Conservation (phyloP, 1,140 invertebrate species). For the Gonatopus flavifemur region DNA sequence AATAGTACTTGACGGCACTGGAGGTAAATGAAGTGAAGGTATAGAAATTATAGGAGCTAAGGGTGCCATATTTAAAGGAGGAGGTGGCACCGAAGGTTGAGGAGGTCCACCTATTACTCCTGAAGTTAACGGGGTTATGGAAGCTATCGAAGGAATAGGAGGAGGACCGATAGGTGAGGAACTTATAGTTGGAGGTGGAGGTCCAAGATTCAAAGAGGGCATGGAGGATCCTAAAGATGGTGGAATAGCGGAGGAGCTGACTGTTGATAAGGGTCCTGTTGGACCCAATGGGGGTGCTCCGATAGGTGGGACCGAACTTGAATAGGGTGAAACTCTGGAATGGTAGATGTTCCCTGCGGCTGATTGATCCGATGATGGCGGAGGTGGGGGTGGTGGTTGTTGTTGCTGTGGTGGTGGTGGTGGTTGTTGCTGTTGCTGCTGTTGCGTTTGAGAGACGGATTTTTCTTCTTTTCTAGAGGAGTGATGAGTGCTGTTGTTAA, state of each 20-base stretch:
- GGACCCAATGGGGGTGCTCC: conserved; percentile 24
- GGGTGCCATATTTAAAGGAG: conserved; percentile 32
- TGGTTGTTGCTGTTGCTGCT: conserved; percentile 3
- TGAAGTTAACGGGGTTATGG: conserved; percentile 30
- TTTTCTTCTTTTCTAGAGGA: conserved; percentile 42
- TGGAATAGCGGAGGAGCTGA: conserved; percentile 34
- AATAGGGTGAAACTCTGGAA: conserved; percentile 35
- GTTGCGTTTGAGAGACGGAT: too few species aligned
- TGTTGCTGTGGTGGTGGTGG: background rate
- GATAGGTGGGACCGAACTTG: conserved; percentile 30
- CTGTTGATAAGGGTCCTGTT: conserved; percentile 33
- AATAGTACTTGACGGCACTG: conserved; percentile 42
- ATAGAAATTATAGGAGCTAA: conserved; percentile 45
- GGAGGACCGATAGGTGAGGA: conserved; percentile 33
- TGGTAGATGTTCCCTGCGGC: conserved; percentile 26
- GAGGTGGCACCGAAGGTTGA: too few species aligned
- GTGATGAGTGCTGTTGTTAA: conserved; percentile 27
- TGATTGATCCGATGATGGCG: conserved; percentile 23
- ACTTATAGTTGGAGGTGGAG: conserved; percentile 29
- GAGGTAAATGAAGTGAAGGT: conserved; percentile 40
- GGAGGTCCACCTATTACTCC: conserved; percentile 29
- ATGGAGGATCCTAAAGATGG: conserved; percentile 27
- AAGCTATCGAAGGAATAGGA: conserved; percentile 31
- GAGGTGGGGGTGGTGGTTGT: conserved; percentile 3
- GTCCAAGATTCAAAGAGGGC: conserved; percentile 28